These are phyloP conservation scores for Platorchestia sp. DNA, from an alignment of 1,140 invertebrate genomes.

Conservation along the genomic window DNA sequence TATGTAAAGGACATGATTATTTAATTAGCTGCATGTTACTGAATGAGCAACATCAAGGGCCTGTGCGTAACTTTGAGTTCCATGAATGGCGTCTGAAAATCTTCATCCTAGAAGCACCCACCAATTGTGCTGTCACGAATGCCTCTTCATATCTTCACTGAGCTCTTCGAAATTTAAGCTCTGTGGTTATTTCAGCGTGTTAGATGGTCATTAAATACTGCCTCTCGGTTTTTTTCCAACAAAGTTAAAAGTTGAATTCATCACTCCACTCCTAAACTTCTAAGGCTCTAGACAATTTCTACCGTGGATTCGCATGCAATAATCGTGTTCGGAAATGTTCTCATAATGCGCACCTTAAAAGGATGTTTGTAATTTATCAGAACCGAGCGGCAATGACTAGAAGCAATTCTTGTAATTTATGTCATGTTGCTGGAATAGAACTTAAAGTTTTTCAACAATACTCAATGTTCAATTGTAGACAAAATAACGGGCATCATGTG, in stretches of 20 bases:
- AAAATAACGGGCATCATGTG: conserved; percentile 48
- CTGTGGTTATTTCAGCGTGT: not conserved
- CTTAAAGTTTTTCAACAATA: not conserved
- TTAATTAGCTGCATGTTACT: no score
- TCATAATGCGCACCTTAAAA: not conserved
- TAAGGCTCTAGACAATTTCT: not conserved
- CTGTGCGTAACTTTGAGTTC: no score
- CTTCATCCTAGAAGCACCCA: no score
- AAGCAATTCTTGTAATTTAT: not conserved
- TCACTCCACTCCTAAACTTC: not conserved
- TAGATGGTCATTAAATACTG: not conserved
- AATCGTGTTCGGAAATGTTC: not conserved
- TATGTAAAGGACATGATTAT: no score
- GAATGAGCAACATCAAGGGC: no score
- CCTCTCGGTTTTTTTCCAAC: not conserved
- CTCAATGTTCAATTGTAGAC: not conserved
- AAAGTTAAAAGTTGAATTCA: not conserved
- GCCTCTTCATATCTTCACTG: not conserved
- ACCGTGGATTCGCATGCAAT: not conserved
- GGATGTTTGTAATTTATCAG: not conserved
- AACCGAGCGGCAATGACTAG: not conserved
- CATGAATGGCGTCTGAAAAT: no score
- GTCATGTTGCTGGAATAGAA: not conserved
- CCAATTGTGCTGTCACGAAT: no score
- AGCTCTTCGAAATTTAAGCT: not conserved